Percentiles rank a stretch among this genome's conserved stretches.
Evolutionary conservation across 1,140 invertebrate species (phyloP).

Genomic region (Planococcus citri): DNA sequence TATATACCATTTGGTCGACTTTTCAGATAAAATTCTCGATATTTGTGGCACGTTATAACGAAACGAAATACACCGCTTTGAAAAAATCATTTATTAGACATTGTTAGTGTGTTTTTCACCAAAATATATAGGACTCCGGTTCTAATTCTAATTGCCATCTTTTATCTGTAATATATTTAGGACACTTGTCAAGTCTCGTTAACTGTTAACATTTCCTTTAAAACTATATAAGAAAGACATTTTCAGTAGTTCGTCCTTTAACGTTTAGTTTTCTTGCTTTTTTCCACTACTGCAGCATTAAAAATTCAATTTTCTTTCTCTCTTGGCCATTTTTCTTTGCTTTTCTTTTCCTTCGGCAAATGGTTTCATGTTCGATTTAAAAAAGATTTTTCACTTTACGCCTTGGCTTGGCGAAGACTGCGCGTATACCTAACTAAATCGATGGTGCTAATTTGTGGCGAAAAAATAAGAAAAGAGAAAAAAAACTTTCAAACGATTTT

Average conservation of each 20-base stretch:
- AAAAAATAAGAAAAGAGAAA: no score
- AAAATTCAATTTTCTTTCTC: neutral
- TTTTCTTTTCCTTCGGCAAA: neutral
- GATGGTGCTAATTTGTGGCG: no score
- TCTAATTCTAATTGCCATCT: neutral
- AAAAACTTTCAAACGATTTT: no score
- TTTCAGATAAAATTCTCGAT: no score
- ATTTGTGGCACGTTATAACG: no score
- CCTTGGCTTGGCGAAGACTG: no score
- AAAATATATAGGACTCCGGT: neutral
- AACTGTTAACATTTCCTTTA: neutral
- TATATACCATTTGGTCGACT: no score
- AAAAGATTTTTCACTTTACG: no score
- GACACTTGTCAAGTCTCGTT: neutral
- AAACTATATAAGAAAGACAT: neutral
- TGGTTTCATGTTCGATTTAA: neutral
- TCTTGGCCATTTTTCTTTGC: neutral
- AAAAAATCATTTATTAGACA: neutral
- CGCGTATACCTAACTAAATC: no score
- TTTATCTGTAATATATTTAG: neutral
- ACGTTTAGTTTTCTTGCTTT: neutral
- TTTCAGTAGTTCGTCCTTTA: neutral
- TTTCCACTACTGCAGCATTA: neutral
- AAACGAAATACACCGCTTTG: neutral
- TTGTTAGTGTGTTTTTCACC: neutral